Evolutionary conservation across 2,113 vertebrate species (phyloP), one percentile per base, ranked within the genome.

Genomic region (Oncorhynchus gorbuscha): DNA sequence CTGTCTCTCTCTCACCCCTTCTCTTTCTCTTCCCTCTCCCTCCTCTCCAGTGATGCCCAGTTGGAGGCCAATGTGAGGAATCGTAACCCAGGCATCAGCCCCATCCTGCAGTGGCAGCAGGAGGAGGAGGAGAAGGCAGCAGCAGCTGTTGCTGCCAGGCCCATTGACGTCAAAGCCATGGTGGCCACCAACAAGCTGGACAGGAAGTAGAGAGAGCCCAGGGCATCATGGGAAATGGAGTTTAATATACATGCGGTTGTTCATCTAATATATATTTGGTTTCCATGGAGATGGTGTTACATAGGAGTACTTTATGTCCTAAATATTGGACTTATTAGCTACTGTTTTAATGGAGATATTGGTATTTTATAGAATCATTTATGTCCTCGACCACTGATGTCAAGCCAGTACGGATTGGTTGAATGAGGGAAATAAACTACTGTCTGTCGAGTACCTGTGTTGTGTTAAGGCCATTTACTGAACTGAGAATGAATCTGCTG

Each of bases 161-260:
- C 92, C 0, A 90, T 99, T 70, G 97, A 99, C 76, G 96, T 99
- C 88, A 99, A 97, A 3, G 95, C 96, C 90, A 94, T 99, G 93
- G 96, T 98, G 96, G 51, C 51, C 51, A 55, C 51, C 51, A 99
- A 95, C 95, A 98, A 96, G 89, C 94, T 99, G 83, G 98, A 99
- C 79, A 94, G 97, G 89, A 93, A 86, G 90, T 84, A 83, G 87
- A 85, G 48, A 26, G 69, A 71, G 55, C 39, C 30, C 39, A 48
- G 7, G 59, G 59, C 59, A 16, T 55, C 16, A 55, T 16, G 14
- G 49, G 49, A 55, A 14, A 55, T 51, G 13, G 49, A 51, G 49
- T 51, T 51, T 51, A 16, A 16, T 16, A 39, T 9, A 39, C 39
- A 39, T 2, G 9, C 49, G 4, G 49, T 16, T 51, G 49, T 14